These are phyloP conservation scores for Microcebus ravelobensis DNA, from an alignment of 2,113 vertebrate species.

Conservation along the genomic window DNA sequence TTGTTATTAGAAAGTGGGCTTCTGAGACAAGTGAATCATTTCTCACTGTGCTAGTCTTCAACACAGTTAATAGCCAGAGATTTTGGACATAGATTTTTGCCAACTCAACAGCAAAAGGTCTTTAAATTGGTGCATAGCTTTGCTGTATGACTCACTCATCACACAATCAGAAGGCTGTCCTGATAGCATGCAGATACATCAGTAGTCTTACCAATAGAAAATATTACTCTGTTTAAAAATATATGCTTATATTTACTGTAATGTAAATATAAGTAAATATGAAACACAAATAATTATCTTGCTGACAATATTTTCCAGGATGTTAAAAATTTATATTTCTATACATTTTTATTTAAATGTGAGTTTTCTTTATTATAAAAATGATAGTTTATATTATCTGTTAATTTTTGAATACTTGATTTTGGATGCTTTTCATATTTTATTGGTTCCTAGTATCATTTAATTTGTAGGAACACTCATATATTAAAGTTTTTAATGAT, in stretches of 20 bases:
- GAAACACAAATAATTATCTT: not conserved
- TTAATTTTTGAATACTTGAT: not conserved
- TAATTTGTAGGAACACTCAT: not conserved
- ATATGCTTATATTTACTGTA: not conserved
- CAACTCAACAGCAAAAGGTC: not conserved
- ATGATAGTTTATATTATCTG: not conserved
- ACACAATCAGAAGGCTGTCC: not conserved
- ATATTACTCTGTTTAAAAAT: not conserved
- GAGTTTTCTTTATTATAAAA: not conserved
- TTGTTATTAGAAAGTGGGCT: constrained; percentile 33
- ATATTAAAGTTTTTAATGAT: not conserved
- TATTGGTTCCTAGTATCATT: not conserved
- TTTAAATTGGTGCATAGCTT: not conserved
- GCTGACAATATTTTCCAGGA: not conserved
- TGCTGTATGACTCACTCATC: not conserved
- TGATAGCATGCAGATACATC: not conserved
- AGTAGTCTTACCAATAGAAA: not conserved
- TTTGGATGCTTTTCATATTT: not conserved
- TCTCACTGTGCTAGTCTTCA: not conserved
- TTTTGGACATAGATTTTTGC: not conserved
- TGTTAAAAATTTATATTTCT: not conserved
- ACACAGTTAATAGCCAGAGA: constrained; percentile 2
- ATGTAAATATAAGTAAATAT: no score
- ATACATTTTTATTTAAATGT: not conserved
- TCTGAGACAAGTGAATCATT: not conserved